These are phyloP conservation scores for Drosophila orosa DNA, from an alignment of 1,140 invertebrate genomes.

Conservation along the genomic window DNA sequence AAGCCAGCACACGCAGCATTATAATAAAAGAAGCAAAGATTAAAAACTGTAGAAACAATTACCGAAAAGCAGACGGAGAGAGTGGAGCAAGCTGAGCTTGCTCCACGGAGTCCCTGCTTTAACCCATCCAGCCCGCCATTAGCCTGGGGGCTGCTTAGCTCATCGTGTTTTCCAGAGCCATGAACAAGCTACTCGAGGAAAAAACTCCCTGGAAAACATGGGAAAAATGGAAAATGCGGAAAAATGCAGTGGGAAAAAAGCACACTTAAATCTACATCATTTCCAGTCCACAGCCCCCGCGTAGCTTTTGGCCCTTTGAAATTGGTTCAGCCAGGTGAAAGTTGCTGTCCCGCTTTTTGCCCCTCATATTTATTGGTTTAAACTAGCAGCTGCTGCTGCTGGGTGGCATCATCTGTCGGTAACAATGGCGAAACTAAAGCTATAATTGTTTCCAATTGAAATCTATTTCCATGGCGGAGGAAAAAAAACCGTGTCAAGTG, in stretches of 20 bases:
- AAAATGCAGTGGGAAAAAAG: conserved; percentile 62
- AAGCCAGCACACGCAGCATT: conserved; percentile 9
- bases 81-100: conserved; percentile 28
- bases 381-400: conserved; percentile 38
- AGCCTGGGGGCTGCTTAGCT: conserved; percentile 43
- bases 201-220: conserved; percentile 39
- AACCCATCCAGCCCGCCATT: conserved; percentile 28
- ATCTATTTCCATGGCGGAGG: conserved; percentile 37
- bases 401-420: conserved; percentile 35
- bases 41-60: conserved; percentile 41
- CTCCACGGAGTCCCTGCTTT: conserved; percentile 29
- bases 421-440: conserved; percentile 36
- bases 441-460: conserved; percentile 55
- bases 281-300: conserved; percentile 60
- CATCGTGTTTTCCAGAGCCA: conserved; percentile 78
- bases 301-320: conserved; percentile 31
- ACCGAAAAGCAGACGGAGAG: conserved; percentile 24
- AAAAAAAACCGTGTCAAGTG: conserved; percentile 66
- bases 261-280: conserved; percentile 80
- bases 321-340: conserved; percentile 47
- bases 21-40: conserved; percentile 13
- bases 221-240: conserved; percentile 38
- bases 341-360: conserved; percentile 10
- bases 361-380: conserved; percentile 29
- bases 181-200: conserved; percentile 56